These are phyloP conservation scores for Xylota segnis DNA, from an alignment of 2,888 invertebrate species.

Conservation along the genomic window DNA sequence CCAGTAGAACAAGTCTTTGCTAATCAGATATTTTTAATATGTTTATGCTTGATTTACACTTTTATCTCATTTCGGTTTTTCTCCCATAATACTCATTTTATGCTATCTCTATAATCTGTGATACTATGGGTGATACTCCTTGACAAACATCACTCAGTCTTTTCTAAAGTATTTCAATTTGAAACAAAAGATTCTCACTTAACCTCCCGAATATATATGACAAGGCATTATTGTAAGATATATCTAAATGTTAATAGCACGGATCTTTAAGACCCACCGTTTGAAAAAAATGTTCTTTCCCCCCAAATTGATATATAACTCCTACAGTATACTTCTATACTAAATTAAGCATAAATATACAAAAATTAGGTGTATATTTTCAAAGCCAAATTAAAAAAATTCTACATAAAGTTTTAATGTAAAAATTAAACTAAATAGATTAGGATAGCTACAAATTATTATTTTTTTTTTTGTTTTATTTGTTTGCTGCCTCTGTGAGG, in stretches of 20 bases:
- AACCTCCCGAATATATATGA: background rate
- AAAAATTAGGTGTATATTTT: conserved; percentile 2
- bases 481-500: conserved; percentile 73
- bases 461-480: conserved; percentile 51
- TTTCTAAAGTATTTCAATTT: conserved; percentile 8
- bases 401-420: conserved; percentile 17
- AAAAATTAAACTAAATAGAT: conserved; percentile 22
- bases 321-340: conserved; percentile 13
- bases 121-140: conserved; percentile 43
- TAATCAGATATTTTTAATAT: conserved; percentile 16
- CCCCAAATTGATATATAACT: background rate
- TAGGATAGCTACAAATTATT: conserved; percentile 48
- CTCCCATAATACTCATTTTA: conserved; percentile 10
- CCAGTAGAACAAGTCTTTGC: conserved; percentile 45
- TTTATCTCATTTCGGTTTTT: conserved; percentile 12
- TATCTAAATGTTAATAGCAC: background rate
- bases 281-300: background rate
- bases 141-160: background rate
- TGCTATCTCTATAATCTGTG: conserved; percentile 59
- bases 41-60: conserved; percentile 62
- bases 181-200: conserved; percentile 18
- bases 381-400: conserved; percentile 32
- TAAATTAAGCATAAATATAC: conserved; percentile 64
- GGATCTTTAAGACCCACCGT: conserved; percentile 12
- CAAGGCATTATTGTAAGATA: conserved; percentile 8